These are phyloP conservation scores for Karalla daura DNA, from an alignment of 2,797 vertebrate genomes.

Conservation along the genomic window DNA sequence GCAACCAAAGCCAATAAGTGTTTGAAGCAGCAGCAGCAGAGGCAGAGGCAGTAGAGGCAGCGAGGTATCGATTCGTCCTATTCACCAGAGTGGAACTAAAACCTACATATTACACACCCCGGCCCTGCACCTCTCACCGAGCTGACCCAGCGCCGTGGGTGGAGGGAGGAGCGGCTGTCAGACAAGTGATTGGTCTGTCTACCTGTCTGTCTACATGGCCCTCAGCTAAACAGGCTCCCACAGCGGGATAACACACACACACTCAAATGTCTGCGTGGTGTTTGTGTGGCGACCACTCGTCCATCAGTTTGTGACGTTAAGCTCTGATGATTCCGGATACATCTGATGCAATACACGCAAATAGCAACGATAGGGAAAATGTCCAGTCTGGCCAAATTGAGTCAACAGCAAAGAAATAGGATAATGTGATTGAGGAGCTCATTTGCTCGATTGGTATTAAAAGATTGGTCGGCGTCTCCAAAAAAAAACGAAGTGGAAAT, in stretches of 20 bases:
- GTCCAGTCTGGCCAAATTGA: too few species aligned
- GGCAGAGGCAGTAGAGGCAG: too few species aligned
- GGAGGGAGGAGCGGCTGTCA: conserved; percentile 47
- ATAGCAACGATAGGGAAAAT: background rate
- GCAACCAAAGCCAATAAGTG: conserved; percentile 80
- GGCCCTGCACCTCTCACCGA: conserved; percentile 69
- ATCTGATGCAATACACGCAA: conserved; percentile 15
- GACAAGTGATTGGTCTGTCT: conserved; percentile 63
- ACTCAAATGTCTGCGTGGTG: conserved; percentile 15
- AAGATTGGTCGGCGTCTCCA: background rate
- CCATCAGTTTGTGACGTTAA: conserved; percentile 45
- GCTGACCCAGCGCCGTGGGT: conserved; percentile 39
- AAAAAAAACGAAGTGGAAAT: background rate
- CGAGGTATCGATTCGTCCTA: conserved; percentile 79
- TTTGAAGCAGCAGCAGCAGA: conserved; percentile 75
- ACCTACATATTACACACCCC: conserved; percentile 78
- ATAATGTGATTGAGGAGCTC: background rate
- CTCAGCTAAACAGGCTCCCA: conserved; percentile 46
- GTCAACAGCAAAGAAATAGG: background rate
- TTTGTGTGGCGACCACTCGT: conserved; percentile 65
- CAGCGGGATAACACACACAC: conserved; percentile 26
- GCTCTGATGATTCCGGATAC: conserved; percentile 62
- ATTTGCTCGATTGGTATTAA: background rate
- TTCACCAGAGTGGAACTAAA: conserved; percentile 86
- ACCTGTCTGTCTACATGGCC: conserved; percentile 48